Conservation (phyloP, 2,113 vertebrate genomes). For the Xenus cinereus region DNA sequence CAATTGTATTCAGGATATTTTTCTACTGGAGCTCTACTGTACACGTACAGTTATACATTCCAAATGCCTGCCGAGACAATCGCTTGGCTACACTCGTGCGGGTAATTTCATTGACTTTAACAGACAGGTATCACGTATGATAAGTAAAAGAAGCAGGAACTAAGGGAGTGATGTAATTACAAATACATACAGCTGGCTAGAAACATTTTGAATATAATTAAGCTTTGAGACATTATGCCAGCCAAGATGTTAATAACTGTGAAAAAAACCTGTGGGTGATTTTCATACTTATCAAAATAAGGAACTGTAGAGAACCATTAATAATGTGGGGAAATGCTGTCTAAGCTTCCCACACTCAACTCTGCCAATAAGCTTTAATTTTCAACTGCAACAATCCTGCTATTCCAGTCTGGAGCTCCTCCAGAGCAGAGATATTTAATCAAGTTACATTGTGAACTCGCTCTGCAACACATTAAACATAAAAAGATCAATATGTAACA, state of each 20-base stretch:
- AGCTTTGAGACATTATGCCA: constrained; percentile 45
- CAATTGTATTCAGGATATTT: too few species aligned
- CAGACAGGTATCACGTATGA: not conserved
- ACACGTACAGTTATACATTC: not conserved
- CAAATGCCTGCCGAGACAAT: not conserved
- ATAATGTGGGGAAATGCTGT: constrained; percentile 53
- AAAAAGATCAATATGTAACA: constrained; percentile 52
- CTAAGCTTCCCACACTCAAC: constrained; percentile 66
- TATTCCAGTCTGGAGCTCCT: constrained; percentile 52
- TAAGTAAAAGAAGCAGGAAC: constrained; percentile 2
- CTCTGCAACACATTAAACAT: constrained; percentile 22
- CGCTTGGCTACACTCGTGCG: not conserved
- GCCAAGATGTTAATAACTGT: constrained; percentile 28
- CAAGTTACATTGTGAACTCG: constrained; percentile 18
- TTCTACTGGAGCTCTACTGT: not conserved
- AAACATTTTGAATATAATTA: constrained; percentile 48
- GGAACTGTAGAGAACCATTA: constrained; percentile 56
- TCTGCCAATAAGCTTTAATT: constrained; percentile 45
- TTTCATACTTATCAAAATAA: constrained; percentile 69
- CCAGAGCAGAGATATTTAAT: constrained; percentile 35
- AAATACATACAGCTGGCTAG: not conserved
- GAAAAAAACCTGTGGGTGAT: constrained; percentile 7
- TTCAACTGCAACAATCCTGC: constrained; percentile 45
- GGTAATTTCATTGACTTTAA: not conserved
- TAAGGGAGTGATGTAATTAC: not conserved